Evolutionary conservation across 2,113 vertebrate genomes (phyloP), one percentile per base, ranked within the genome.

Genomic region (Aegotheles bennettii): DNA sequence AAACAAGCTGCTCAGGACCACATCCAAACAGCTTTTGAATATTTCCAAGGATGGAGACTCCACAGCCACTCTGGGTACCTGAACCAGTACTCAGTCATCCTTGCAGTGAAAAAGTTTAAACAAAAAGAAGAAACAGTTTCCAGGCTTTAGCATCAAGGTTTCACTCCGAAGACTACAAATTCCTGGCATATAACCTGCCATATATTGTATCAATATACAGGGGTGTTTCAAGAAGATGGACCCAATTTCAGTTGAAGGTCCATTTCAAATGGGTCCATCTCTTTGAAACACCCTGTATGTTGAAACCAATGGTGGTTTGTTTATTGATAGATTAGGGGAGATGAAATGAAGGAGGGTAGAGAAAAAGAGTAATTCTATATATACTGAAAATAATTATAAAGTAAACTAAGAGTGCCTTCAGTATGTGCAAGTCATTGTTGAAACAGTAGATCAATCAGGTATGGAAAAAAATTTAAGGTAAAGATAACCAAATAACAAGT

Each of bases 1-100:
- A 2, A 53, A 68, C 33, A 54, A 73, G 25, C 15, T 65, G 17
- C 36, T 57, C 45, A 57, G 51, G n/a, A n/a, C 36, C 60, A 13
- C 0, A 0, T 19, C 71, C 59, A 9, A 61, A 35, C 24, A 59
- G 21, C 25, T 65, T 19, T 31, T 35, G 31, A 24, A 4, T 24
- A 24, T 87, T 69, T 60, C 29, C 13, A 82, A 11, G 28, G 65
- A 45, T 17, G 28, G 83, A 43, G 48, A 31, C 38, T 40, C 24
- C 9, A 24, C 38, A 65, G 24, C 16, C 13, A 75, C 40, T 61
- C 26, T 43, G 54, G 38, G 19, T 79, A n/a, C 31, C 16, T 31
- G 21, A 36, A 29, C 64, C 35, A 35, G 6, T 33, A 63, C 16
- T 57, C 24, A 24, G 47, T 24, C 51, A 54, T 24, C 11, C 19